These are phyloP conservation scores for Dasyornis broadbenti DNA, from an alignment of 2,113 vertebrate genomes.

Conservation along the genomic window DNA sequence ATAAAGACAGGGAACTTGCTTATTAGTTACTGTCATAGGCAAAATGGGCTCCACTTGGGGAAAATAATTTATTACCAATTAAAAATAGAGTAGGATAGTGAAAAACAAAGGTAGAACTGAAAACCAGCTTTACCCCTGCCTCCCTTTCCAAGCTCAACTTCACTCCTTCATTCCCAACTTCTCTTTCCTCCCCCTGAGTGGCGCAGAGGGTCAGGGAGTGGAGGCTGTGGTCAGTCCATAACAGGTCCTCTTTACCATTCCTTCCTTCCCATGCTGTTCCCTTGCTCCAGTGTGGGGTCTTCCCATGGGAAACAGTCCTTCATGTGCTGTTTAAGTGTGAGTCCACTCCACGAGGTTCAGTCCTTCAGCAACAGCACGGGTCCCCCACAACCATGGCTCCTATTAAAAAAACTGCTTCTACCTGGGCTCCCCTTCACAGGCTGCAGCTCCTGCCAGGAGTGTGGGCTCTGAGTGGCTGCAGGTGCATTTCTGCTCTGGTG, in stretches of 20 bases:
- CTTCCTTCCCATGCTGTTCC: not conserved
- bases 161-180: not conserved
- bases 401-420: not conserved
- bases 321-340: not conserved
- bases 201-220: not conserved
- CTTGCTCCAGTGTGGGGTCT: not conserved
- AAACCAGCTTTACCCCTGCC: not conserved
- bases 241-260: not conserved
- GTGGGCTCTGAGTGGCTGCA: not conserved
- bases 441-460: not conserved
- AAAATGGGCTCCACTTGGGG: not conserved
- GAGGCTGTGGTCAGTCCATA: not conserved
- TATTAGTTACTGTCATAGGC: not conserved
- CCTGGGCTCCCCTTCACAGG: not conserved
- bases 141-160: not conserved
- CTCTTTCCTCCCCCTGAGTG: accelerated
- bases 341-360: not conserved
- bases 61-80: not conserved
- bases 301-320: not conserved
- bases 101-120: not conserved
- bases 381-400: not conserved
- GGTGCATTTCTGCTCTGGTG: not conserved
- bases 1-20: not conserved
- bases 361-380: not conserved
- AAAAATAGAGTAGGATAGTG: not conserved